phyloP scores from a whole-genome alignment of 2,888 invertebrate genomes.

The Diogma glabrata region DNA sequence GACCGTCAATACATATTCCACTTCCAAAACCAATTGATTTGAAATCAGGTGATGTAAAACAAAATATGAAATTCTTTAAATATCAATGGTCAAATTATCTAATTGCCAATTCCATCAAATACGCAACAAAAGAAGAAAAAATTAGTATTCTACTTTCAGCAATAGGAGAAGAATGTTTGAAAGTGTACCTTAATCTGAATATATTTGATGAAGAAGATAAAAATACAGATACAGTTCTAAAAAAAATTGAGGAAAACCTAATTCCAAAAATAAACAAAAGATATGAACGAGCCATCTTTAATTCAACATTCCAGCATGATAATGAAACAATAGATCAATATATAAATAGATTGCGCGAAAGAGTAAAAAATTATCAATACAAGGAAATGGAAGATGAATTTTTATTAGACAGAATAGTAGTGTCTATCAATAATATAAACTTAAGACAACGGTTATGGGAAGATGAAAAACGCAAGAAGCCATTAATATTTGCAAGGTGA shows the following conservation, averaged over 20 bases:
- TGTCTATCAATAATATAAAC: no score
- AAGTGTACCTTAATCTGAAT: background rate
- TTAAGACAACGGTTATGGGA: no score
- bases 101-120: background rate
- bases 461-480: background rate
- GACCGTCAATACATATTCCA: background rate
- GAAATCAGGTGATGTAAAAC: background rate
- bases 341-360: background rate
- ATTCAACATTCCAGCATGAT: background rate
- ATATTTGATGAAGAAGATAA: background rate
- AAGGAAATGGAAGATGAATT: background rate
- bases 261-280: background rate
- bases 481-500: background rate
- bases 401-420: no score
- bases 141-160: background rate
- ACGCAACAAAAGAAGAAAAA: background rate
- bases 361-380: background rate
- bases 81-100: background rate
- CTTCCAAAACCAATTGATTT: background rate
- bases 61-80: background rate
- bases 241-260: background rate
- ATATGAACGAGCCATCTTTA: background rate
- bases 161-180: background rate
- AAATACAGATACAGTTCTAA: background rate
- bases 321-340: background rate